Conservation (phyloP, 1,140 invertebrate species). For the Cotesia glomerata region DNA sequence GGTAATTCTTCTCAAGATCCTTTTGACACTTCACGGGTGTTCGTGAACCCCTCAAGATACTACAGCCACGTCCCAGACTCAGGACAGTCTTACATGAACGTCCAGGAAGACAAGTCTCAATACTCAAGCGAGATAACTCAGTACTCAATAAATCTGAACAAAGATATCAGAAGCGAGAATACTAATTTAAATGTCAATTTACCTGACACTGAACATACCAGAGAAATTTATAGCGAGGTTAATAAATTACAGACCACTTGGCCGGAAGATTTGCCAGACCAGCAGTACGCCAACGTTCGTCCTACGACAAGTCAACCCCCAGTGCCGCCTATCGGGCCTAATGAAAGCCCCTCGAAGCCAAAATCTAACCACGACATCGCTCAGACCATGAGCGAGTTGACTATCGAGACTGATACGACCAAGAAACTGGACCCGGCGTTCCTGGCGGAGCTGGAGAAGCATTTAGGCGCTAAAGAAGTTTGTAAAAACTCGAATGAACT, state of each 20-base stretch:
- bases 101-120: constrained; percentile 34
- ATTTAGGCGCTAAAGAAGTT: constrained; percentile 65
- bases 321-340: constrained; percentile 44
- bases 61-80: constrained; percentile 59
- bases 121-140: constrained; percentile 28
- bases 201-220: constrained; percentile 27
- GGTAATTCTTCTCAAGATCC: constrained; percentile 52
- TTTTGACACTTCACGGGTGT: constrained; percentile 69
- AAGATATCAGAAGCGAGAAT: constrained; percentile 39
- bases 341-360: constrained; percentile 48
- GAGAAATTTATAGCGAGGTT: constrained; percentile 52
- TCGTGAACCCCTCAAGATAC: constrained; percentile 55
- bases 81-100: constrained; percentile 53
- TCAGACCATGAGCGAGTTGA: constrained; percentile 50
- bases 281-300: constrained; percentile 24
- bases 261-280: constrained; percentile 51
- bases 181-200: constrained; percentile 48
- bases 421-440: constrained; percentile 67
- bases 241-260: constrained; percentile 40
- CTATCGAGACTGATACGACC: constrained; percentile 42
- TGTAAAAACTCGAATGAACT: constrained; percentile 59
- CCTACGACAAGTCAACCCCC: constrained; percentile 28
- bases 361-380: constrained; percentile 53
- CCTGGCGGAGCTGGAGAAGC: constrained; percentile 69
- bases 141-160: constrained; percentile 39